Evolutionary conservation across 2,797 vertebrate species (phyloP).

Genomic region (Sciaenops ocellatus): DNA sequence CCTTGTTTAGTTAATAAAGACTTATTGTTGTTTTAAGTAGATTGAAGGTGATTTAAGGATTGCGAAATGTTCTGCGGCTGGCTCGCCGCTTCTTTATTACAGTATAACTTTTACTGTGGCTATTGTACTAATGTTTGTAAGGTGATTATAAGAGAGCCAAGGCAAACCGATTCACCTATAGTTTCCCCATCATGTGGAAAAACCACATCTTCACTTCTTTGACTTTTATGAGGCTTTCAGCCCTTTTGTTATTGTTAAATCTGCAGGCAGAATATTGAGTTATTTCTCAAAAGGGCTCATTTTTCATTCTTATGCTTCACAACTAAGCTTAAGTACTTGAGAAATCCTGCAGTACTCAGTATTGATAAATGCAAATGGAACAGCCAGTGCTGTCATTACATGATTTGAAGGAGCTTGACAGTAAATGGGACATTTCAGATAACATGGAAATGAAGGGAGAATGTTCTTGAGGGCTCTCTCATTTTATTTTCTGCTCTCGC

Average conservation of each 20-base stretch:
- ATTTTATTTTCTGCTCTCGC: constrained; percentile 42
- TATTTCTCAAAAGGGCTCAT: background rate
- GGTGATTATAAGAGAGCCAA: background rate
- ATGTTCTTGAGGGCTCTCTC: background rate
- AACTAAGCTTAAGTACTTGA: background rate
- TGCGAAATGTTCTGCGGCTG: constrained; percentile 1
- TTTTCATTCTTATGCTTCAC: background rate
- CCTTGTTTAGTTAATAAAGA: background rate
- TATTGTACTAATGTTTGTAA: background rate
- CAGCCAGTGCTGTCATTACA: background rate
- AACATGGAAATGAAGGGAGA: background rate
- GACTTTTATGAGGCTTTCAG: background rate
- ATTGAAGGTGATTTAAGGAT: constrained; percentile 6
- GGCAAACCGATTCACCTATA: background rate
- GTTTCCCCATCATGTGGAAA: background rate
- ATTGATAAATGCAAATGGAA: background rate
- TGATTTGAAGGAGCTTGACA: background rate
- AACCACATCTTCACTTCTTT: background rate
- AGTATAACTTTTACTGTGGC: background rate
- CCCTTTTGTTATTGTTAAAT: background rate
- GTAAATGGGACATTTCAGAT: constrained; percentile 7
- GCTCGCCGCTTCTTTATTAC: background rate
- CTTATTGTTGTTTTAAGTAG: background rate
- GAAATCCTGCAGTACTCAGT: background rate
- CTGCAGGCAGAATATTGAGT: background rate